Evolutionary conservation across 1,140 invertebrate genomes (phyloP), one percentile per base, ranked within the genome.

Genomic region (Plutomurus gul): DNA sequence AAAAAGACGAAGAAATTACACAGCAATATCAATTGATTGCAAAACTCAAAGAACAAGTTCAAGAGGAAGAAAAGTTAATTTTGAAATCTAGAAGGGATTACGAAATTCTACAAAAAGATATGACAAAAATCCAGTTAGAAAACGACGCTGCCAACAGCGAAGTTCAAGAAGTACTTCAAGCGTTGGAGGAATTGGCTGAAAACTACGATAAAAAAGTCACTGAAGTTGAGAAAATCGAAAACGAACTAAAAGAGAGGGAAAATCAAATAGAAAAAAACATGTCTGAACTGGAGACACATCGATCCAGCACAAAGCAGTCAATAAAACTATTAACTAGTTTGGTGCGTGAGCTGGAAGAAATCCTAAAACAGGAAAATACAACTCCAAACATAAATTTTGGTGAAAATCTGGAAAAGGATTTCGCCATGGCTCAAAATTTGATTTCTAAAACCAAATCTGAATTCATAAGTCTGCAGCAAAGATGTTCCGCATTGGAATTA

Each of bases 1-100:
- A 99, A 84, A 99, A 99, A 87, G 98, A 99, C 86, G 98, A 99
- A 85, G 98, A 99, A 87, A 99, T 99, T 84, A 98, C 98, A 87
- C 95, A 97, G 85, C 95, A 98, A 84, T 95, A 95, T 75, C 96
- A 99, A 87, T 92, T 95, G 84, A 93, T 97, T 40, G 97, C 99
- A 87, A 96, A 97, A 85, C 89, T 99, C 56, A 98, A 98, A 87
- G 96, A 99, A 84, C 98, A 99, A 87, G 95, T 99, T 89, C 88
- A 96, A 85, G 97, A 99, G 85, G 97, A 83, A 27, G 82, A 83
- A 25, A 83, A 87, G 86, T 87, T 99, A 13, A 97, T 99, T 84
- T 91, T 92, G 1, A 92, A 93, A 84, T 92, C 93, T 11, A 89
- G 96, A 75, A 90, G 94, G 65, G 97, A 99, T 86, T 98, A 97